phyloP scores from a whole-genome alignment of 2,797 vertebrate species.

The Mus caroli region DNA sequence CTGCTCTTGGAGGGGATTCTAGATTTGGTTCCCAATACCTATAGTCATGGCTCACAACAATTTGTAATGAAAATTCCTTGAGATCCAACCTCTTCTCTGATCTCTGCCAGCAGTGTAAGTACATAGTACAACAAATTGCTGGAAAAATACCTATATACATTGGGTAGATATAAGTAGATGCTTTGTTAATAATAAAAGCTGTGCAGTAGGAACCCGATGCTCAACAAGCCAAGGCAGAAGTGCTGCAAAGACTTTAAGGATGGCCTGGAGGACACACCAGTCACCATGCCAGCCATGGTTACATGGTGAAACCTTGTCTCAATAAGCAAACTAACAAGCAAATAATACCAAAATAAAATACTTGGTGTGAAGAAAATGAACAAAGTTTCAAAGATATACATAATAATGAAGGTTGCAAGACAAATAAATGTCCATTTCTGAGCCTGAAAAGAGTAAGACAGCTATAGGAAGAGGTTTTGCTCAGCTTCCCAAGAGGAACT shows the following conservation, averaged over 20 bases:
- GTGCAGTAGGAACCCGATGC: too few species aligned
- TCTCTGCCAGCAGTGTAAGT: too few species aligned
- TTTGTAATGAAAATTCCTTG: background rate
- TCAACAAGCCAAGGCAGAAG: background rate
- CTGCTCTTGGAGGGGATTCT: background rate
- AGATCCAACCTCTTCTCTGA: background rate
- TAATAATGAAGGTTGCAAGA: background rate
- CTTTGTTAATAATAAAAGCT: background rate
- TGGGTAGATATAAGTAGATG: background rate
- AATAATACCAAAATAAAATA: background rate
- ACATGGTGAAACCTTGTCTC: background rate
- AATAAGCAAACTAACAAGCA: background rate
- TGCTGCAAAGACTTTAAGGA: background rate
- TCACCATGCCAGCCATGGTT: background rate
- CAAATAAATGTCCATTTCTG: background rate
- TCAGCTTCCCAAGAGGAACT: background rate
- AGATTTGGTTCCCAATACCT: background rate
- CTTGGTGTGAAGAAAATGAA: background rate
- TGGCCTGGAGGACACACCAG: too few species aligned
- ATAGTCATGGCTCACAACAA: background rate
- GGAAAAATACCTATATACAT: background rate
- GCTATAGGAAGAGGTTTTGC: fast-evolving
- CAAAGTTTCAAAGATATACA: background rate
- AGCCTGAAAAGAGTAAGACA: background rate
- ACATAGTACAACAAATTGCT: background rate